phyloP scores from a whole-genome alignment of 2,113 vertebrate genomes.

The Thalassoma bifasciatum region DNA sequence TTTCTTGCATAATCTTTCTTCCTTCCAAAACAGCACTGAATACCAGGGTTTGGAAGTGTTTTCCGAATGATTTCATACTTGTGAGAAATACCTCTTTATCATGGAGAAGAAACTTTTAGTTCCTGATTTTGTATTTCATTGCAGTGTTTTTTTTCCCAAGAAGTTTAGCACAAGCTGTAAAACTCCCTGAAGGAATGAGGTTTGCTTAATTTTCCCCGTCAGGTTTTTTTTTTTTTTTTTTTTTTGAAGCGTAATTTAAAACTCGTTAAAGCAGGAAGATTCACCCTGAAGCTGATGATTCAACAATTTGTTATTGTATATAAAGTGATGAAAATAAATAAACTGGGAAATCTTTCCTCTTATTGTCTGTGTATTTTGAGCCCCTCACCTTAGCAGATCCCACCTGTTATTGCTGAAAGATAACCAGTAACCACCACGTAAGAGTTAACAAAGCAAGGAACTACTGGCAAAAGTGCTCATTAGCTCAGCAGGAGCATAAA shows the following conservation, averaged over 20 bases:
- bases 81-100: neutral
- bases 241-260: neutral
- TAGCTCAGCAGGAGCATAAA: too few species aligned
- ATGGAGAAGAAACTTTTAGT: neutral
- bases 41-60: neutral
- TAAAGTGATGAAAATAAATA: conserved; percentile 59
- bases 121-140: neutral
- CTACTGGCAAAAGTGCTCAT: too few species aligned
- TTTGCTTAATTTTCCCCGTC: neutral
- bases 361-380: too few species aligned
- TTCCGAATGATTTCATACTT: neutral
- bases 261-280: neutral
- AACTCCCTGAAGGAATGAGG: neutral
- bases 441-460: too few species aligned
- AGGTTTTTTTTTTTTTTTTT: neutral
- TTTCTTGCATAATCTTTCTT: neutral
- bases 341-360: neutral
- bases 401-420: too few species aligned
- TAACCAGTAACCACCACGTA: too few species aligned
- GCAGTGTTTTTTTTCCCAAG: neutral
- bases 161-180: neutral
- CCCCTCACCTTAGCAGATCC: too few species aligned
- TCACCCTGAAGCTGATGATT: conserved; percentile 2
- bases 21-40: neutral
- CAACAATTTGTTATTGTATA: conserved; percentile 52